Conservation (phyloP, 2,888 invertebrate genomes). For the Caenorhabditis uteleia region DNA sequence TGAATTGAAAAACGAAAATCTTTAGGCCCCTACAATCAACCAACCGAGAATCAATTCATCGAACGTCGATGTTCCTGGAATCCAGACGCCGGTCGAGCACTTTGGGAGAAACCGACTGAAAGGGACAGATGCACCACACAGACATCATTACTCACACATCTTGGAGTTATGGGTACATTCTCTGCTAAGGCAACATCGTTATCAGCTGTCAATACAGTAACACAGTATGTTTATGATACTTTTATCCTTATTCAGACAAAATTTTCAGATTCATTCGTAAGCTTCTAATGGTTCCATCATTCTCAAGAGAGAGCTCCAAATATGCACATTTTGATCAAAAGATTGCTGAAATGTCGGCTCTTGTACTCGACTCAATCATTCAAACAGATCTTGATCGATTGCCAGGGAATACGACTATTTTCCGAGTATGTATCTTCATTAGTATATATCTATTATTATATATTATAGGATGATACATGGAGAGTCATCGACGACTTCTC, state of each 20-base stretch:
- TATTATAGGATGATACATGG: conserved; percentile 38
- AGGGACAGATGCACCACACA: conserved; percentile 47
- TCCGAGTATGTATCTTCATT: conserved; percentile 13
- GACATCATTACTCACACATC: conserved; percentile 64
- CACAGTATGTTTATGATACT: conserved; percentile 27
- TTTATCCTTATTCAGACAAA: background rate
- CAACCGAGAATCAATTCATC: conserved; percentile 37
- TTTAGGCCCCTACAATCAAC: conserved; percentile 43
- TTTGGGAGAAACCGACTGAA: conserved; percentile 42
- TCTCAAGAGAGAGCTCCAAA: conserved; percentile 45
- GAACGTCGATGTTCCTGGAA: conserved; percentile 50
- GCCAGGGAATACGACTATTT: conserved; percentile 51
- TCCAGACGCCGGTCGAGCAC: conserved; percentile 36
- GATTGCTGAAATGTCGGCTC: conserved; percentile 64
- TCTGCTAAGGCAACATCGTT: conserved; percentile 56
- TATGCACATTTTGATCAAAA: conserved; percentile 65
- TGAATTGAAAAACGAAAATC: background rate
- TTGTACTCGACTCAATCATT: conserved; percentile 59
- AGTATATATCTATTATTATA: background rate
- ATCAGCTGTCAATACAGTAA: conserved; percentile 62
- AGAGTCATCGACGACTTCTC: conserved; percentile 44
- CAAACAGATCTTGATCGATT: conserved; percentile 54
- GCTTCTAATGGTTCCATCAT: conserved; percentile 61
- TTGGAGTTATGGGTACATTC: conserved; percentile 66
- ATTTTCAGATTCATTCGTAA: conserved; percentile 53